Percentiles rank a stretch among this genome's conserved stretches.
phyloP scores from a whole-genome alignment of 2,888 invertebrate species.

The Cerceris rybyensis region DNA sequence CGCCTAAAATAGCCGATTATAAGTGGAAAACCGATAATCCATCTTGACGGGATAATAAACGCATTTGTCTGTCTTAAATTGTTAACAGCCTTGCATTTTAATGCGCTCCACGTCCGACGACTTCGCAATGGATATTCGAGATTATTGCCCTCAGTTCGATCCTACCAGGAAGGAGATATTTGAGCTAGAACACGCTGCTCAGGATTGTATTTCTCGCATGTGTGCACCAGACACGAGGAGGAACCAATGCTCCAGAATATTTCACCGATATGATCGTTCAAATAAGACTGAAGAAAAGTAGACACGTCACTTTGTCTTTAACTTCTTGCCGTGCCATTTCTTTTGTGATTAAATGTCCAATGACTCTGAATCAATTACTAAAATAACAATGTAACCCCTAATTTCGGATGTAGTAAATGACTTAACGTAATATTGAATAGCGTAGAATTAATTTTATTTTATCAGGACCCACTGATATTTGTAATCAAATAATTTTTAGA shows the following conservation, averaged over 20 bases:
- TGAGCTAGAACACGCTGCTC: constrained; percentile 38
- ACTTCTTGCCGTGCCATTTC: too few species aligned
- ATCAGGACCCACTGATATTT: too few species aligned
- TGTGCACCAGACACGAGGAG: constrained; percentile 55
- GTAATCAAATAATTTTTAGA: too few species aligned
- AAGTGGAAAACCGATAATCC: not conserved
- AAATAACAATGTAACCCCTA: too few species aligned
- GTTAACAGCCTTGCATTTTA: constrained; percentile 24
- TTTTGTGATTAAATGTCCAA: too few species aligned
- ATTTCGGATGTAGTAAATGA: too few species aligned
- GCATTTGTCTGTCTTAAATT: constrained; percentile 18
- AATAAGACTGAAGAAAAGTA: constrained; percentile 5
- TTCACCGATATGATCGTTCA: constrained; percentile 14
- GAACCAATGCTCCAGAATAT: constrained; percentile 8
- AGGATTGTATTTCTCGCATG: constrained; percentile 63
- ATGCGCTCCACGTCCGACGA: constrained; percentile 29
- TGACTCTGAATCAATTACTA: too few species aligned
- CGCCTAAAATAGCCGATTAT: constrained; percentile 11
- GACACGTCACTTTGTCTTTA: too few species aligned
- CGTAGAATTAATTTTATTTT: too few species aligned
- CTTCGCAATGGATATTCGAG: constrained; percentile 40
- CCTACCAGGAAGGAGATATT: constrained; percentile 44
- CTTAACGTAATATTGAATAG: too few species aligned
- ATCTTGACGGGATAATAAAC: constrained; percentile 9
- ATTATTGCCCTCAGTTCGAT: constrained; percentile 48